Conservation (phyloP, 2,797 vertebrate species). For the Pipistrellus kuhlii region DNA sequence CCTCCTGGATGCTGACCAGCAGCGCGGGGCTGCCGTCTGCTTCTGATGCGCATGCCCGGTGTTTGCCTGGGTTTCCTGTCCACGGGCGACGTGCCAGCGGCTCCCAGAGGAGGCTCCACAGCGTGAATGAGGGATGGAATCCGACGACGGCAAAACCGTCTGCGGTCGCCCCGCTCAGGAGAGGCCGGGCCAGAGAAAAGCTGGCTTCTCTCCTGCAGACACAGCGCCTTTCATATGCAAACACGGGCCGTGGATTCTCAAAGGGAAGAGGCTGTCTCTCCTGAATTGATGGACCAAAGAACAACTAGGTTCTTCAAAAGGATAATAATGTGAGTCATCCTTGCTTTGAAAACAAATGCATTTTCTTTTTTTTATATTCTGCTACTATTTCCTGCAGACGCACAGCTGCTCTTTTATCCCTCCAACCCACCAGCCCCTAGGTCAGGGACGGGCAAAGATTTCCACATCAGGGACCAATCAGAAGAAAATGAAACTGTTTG, state of each 20-base stretch:
- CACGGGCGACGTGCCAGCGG: accelerated
- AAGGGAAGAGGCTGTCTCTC: neutral
- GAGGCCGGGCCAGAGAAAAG: neutral
- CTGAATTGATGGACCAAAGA: neutral
- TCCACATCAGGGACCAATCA: neutral
- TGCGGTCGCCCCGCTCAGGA: neutral
- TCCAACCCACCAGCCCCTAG: neutral
- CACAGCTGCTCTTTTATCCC: neutral
- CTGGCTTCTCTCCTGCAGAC: neutral
- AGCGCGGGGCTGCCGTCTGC: accelerated
- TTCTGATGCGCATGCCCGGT: accelerated
- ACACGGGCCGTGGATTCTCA: neutral
- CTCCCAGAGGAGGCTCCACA: neutral
- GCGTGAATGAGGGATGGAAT: too few relatives aligned
- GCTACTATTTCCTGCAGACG: neutral
- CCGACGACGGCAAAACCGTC: accelerated
- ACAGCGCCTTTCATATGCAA: neutral
- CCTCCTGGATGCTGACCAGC: neutral
- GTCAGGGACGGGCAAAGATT: neutral
- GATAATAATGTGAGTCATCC: slow-evolving; percentile 28
- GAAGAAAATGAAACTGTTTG: neutral
- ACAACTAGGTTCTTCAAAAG: neutral
- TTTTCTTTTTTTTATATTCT: neutral
- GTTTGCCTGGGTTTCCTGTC: neutral
- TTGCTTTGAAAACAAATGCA: neutral